Conservation (phyloP, 2,888 invertebrate species). For the Osmoderma eremita region DNA sequence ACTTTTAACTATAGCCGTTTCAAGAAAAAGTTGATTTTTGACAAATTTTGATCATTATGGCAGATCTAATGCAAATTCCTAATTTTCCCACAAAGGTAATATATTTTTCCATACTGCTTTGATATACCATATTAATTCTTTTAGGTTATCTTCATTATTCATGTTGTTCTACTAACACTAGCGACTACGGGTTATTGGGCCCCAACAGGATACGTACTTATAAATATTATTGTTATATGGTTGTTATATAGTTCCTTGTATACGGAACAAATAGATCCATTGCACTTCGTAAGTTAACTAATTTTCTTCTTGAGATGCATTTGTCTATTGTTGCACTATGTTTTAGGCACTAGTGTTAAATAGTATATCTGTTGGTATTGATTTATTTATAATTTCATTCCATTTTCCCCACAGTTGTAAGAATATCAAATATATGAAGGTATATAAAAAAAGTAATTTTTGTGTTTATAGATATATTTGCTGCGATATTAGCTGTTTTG, state of each 20-base stretch:
- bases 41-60: constrained; percentile 31
- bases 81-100: constrained; percentile 43
- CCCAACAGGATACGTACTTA: constrained; percentile 41
- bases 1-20: constrained; percentile 15
- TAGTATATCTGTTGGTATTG: constrained; percentile 40
- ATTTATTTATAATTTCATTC: constrained; percentile 40
- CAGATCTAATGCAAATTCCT: constrained; percentile 41
- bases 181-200: constrained; percentile 43
- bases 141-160: constrained; percentile 44
- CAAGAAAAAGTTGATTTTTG: background rate
- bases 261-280: constrained; percentile 39
- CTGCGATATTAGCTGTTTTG: constrained; percentile 35
- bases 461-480: constrained; percentile 22
- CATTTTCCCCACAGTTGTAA: constrained; percentile 33
- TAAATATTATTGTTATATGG: constrained; percentile 40
- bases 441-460: constrained; percentile 3
- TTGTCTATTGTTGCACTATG: constrained; percentile 15
- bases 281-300: constrained; percentile 40
- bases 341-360: constrained; percentile 43
- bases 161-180: constrained; percentile 42
- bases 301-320: background rate
- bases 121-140: constrained; percentile 12
- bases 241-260: constrained; percentile 38
- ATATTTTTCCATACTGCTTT: background rate
- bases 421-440: constrained; percentile 14